Base-by-base conservation (phyloP, 1,140 invertebrate genomes). In the Eumeta japonica region DNA sequence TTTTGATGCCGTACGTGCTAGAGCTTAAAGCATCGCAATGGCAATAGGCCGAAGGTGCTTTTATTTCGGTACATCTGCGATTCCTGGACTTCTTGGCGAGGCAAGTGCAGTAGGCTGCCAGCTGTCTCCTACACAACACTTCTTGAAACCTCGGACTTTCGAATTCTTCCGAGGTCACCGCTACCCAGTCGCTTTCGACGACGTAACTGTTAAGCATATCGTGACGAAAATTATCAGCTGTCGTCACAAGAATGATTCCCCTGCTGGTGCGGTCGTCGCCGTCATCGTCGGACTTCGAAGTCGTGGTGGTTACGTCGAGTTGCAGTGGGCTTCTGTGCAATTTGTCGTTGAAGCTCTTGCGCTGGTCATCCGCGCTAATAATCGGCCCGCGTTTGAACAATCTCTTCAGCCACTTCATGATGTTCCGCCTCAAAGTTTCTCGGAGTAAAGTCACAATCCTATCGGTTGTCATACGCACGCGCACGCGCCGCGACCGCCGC, bases 341-440 rank as follows among this genome's bases (percentile, higher is more conserved):
- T 24, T n/a, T n/a, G n/a, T 43, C 16, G 55, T 48, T 80, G 75
- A 27, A 78, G 66, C 31, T 61, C 50, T 53, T 76, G 77, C 49
- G 73, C 64, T 28, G 66, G n/a, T n/a, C n/a, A n/a, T n/a, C n/a
- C n/a, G n/a, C n/a, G n/a, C n/a, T n/a, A n/a, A n/a, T n/a, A n/a
- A n/a, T n/a, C n/a, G n/a, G n/a, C n/a, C n/a, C n/a, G n/a, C n/a
- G n/a, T n/a, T n/a, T n/a, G 68, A 68, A 81, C 77, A 73, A 79
- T 68, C 62, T 81, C 81, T 55, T 81, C 79, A 79, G 81, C 79
- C 79, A 82, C 53, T 64, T 81, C 79, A 80, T 81, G 78, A 45
- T 74, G 61, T 41, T 80, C 80, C 38, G 58, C 65, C 52, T 55
- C 68, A 65, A 78, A 78, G 78, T 81, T 81, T 52, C 73, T 76